Base-by-base conservation (phyloP, 1,140 invertebrate species). In the Hesperophylax magnus region DNA sequence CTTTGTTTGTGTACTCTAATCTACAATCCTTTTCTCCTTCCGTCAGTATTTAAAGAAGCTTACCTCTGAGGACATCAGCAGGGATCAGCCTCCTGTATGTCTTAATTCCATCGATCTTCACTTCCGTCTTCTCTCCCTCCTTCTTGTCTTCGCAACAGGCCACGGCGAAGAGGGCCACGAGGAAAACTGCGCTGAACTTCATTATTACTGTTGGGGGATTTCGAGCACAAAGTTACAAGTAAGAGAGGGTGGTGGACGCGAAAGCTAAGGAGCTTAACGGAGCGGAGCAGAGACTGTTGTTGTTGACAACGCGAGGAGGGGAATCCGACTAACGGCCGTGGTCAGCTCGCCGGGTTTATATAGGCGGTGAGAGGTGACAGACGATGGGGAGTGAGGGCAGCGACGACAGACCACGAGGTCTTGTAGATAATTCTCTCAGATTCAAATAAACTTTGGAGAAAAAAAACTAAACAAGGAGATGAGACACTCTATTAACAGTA, bases 11-110 rank as follows among this genome's bases (percentile, higher is more conserved):
- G 3, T 39, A 6, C 7, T 39, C 34, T 39, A 7, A 31, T 9
- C 34, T 3, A 1, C 7, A 39, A 39, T 39, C 34, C 3, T 39
- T 0, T 8, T 39, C 34, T 1, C 7, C 3, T 39, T 39, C 3
- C 1, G 9, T 6, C 7, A 8, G 9, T 5, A 9, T 47, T 11
- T 14, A 47, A 47, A 3, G 39, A 47, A 14, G 86, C 89, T 88
- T 86, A 95, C 96, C 96, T 93, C 96, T 93, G 74, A 97, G 91
- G 53, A 96, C 94, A 88, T 97, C 96, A 85, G 96, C 96, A 15
- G 95, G 95, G 82, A 97, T 97, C 58, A 96, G 88, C 77, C 96
- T 91, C 85, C 93, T 94, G 90, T 92, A 97, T 31, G 94, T 94
- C 61, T 90, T 87, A 18, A 90, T 89, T 31, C 91, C 91, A 76